phyloP scores from a whole-genome alignment of 2,113 vertebrate species.

The Siniperca chuatsi region DNA sequence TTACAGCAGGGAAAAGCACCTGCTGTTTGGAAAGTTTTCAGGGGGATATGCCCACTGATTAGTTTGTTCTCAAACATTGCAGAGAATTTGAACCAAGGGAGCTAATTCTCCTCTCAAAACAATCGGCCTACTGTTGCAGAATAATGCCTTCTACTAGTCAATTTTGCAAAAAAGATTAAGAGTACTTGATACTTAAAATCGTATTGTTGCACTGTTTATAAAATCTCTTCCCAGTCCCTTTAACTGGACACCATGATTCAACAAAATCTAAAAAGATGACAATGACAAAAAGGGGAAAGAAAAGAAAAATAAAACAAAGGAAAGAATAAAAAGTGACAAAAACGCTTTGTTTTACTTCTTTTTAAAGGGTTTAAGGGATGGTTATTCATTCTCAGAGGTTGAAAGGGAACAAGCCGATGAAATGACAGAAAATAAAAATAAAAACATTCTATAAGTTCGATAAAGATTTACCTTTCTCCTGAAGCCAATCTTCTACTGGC shows the following conservation, averaged over 20 bases:
- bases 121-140: constrained; percentile 51
- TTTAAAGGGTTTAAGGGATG: constrained; percentile 77
- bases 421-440: constrained; percentile 76
- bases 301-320: constrained; percentile 69
- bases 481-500: constrained; percentile 98
- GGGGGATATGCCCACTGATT: constrained; percentile 61
- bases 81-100: constrained; percentile 55
- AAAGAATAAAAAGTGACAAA: constrained; percentile 56
- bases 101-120: constrained; percentile 64
- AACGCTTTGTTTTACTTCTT: constrained; percentile 82
- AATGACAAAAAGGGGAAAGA: constrained; percentile 87
- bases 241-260: constrained; percentile 90
- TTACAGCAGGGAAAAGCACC: constrained; percentile 56
- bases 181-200: constrained; percentile 26
- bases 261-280: constrained; percentile 89
- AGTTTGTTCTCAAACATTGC: constrained; percentile 72
- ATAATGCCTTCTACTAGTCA: constrained; percentile 37
- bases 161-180: constrained; percentile 31
- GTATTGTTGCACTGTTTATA: constrained; percentile 38
- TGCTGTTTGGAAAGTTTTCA: constrained; percentile 70
- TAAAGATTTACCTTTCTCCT: constrained; percentile 98
- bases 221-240: constrained; percentile 88
- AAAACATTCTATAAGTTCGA: constrained; percentile 87
- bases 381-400: constrained; percentile 80
- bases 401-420: constrained; percentile 81